Evolutionary conservation across 2,888 invertebrate species (phyloP), one percentile per base, ranked within the genome.

Genomic region (Eristalinus sepulchralis): DNA sequence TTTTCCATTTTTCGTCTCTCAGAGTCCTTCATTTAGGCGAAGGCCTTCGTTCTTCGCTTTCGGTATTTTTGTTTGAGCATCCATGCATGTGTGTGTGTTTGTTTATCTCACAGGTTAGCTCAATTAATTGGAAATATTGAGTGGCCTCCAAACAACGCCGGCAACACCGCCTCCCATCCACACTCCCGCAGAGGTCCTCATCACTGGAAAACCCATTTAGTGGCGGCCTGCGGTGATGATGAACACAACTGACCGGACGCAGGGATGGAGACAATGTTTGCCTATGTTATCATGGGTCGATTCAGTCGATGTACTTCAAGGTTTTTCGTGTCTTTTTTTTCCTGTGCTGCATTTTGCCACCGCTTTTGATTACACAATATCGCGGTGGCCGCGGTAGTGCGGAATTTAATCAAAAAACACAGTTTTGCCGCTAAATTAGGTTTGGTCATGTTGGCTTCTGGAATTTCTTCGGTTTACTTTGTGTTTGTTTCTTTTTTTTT

Each of bases 51-150:
- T 66, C 39, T 55, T 55, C 33, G 34, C 10, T 63, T 79, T 78
- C 47, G 8, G 47, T 17, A 17, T 47, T 72, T 70, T 71, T 31
- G 57, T 62, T 24, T 39, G 76, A 77, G 64, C 67, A 64, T 75
- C 53, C 10, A n/a, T 70, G 22, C 10, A 36, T 55, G 70, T 66
- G 75, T 66, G 75, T 66, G 39, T 77, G 82, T 83, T 86, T 86
- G 85, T 70, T 86, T 86, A 78, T 82, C 83, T 78, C 9, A 33
- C 75, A 83, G 79, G 86, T 87, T 83, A 83, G 86, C 67, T 87
- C 86, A 87, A 87, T 86, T 86, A 86, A 86, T 87, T 87, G 86
- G 86, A 87, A 87, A 83, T 79, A 87, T 83, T 82, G 79, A 87
- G 71, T 79, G 83, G 86, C 78, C 86, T 82, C 78, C 73, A 78